Percentiles rank a stretch among this genome's conserved stretches.
Evolutionary conservation across 2,113 vertebrate genomes (phyloP).

Genomic region (Rhipidura dahli): DNA sequence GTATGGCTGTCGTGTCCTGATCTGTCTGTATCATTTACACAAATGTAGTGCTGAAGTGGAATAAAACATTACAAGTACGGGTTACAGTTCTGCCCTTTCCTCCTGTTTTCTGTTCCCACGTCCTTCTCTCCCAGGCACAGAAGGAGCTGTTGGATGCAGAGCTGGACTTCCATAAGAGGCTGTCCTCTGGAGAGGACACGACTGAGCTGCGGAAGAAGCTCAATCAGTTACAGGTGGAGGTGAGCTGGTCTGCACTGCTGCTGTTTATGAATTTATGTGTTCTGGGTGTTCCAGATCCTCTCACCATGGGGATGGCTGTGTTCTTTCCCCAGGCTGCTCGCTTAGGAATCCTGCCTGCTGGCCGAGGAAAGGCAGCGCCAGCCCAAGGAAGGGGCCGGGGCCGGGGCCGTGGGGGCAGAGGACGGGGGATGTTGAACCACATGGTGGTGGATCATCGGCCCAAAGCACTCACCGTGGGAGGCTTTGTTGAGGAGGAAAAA

Average conservation of each 20-base stretch:
- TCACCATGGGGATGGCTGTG: background rate
- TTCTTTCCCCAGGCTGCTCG: conserved; percentile 81
- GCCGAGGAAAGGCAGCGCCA: conserved; percentile 80
- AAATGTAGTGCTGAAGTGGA: background rate
- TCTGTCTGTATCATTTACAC: background rate
- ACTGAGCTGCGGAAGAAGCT: conserved; percentile 95
- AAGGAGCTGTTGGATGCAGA: conserved; percentile 95
- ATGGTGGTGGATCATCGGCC: conserved; percentile 98
- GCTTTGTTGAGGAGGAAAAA: conserved; percentile 90
- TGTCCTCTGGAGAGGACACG: conserved; percentile 94
- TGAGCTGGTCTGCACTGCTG: conserved; percentile 38
- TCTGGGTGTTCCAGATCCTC: background rate
- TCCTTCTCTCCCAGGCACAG: conserved; percentile 79
- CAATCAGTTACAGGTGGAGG: conserved; percentile 92
- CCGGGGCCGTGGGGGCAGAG: conserved; percentile 82
- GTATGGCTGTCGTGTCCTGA: accelerated
- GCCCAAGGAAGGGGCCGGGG: conserved; percentile 77
- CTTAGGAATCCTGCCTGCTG: conserved; percentile 86
- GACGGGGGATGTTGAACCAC: conserved; percentile 82
- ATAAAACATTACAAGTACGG: background rate
- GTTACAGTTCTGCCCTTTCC: background rate
- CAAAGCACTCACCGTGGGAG: conserved; percentile 85
- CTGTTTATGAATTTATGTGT: accelerated
- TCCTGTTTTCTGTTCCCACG: background rate
- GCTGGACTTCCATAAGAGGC: conserved; percentile 92